These are phyloP conservation scores for Dione vanillae DNA, from an alignment of 2,888 invertebrate species.

Conservation along the genomic window DNA sequence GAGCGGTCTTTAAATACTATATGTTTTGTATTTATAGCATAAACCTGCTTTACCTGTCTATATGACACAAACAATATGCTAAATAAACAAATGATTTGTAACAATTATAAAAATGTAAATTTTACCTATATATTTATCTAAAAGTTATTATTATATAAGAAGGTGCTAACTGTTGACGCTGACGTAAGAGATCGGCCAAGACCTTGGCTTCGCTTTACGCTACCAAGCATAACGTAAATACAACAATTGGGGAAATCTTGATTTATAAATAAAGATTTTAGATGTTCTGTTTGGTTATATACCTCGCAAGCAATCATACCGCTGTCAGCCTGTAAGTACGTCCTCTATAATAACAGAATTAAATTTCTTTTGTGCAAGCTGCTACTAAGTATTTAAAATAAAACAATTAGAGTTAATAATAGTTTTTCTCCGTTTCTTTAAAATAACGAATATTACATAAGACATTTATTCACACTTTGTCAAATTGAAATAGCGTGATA, in stretches of 20 bases:
- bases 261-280: neutral
- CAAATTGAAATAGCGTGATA: neutral
- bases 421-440: neutral
- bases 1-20: too few relatives aligned
- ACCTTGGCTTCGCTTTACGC: slow-evolving; percentile 15
- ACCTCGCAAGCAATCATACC: neutral
- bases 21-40: too few relatives aligned
- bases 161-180: slow-evolving; percentile 16
- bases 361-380: too few relatives aligned
- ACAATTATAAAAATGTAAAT: neutral
- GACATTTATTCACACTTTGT: neutral
- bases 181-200: slow-evolving; percentile 20
- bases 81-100: neutral
- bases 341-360: too few relatives aligned
- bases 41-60: too few relatives aligned
- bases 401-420: too few relatives aligned
- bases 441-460: neutral
- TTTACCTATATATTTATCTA: neutral
- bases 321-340: neutral
- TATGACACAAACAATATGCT: neutral
- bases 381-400: too few relatives aligned
- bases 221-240: slow-evolving; percentile 12
- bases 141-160: slow-evolving; percentile 11
- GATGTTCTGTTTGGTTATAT: neutral
- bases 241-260: neutral